Evolutionary conservation across 2,113 vertebrate genomes (phyloP).

Genomic region (Bubo scandiacus): DNA sequence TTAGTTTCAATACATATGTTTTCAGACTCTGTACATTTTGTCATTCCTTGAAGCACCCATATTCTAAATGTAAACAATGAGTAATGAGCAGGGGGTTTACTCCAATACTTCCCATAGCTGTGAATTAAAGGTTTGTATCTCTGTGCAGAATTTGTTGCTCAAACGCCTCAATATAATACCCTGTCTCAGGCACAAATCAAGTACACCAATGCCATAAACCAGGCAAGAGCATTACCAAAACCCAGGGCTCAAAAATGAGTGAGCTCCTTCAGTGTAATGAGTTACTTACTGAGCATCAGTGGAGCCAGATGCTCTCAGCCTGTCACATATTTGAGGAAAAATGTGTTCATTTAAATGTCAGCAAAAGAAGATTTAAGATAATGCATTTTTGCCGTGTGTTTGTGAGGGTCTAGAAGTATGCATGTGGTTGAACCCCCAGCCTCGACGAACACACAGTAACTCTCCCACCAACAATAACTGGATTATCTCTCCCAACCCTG

Average conservation of each 20-base stretch:
- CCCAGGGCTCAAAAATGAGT: not conserved
- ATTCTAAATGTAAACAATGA: not conserved
- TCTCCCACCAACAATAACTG: not conserved
- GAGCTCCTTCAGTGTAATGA: slow-evolving; percentile 23
- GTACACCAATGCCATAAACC: not conserved
- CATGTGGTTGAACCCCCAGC: slow-evolving; percentile 22
- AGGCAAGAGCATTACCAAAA: not conserved
- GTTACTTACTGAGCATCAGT: not conserved
- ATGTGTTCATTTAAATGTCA: slow-evolving; percentile 38
- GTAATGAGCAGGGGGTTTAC: not conserved
- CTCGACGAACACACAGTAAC: not conserved
- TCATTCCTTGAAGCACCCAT: not conserved
- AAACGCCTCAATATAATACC: not conserved
- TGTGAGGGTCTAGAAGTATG: not conserved
- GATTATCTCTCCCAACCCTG: not conserved
- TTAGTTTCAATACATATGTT: not conserved
- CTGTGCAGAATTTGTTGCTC: not conserved
- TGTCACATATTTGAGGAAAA: slow-evolving; percentile 22
- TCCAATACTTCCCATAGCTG: not conserved
- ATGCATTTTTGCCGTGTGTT: slow-evolving; percentile 5
- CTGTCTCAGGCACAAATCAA: not conserved
- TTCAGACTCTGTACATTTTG: not conserved
- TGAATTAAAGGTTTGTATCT: slow-evolving; percentile 2
- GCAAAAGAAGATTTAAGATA: slow-evolving; percentile 41
- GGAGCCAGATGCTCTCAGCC: slow-evolving; percentile 34